Evolutionary conservation across 2,797 vertebrate species (phyloP), one percentile per base, ranked within the genome.

Genomic region (Oceanodroma leucorhoa): DNA sequence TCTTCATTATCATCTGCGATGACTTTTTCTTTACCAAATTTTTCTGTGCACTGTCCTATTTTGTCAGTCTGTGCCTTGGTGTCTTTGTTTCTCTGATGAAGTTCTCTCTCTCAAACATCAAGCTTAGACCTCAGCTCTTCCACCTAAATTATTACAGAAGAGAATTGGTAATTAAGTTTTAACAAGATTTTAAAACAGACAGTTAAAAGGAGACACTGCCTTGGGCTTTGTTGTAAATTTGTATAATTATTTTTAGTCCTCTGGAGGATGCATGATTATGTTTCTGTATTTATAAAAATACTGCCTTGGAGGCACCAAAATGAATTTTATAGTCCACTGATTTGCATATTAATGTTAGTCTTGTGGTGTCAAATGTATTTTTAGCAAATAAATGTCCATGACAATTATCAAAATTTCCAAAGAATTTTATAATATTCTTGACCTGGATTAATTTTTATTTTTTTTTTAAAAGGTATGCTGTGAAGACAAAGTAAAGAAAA

Each of bases 51-150:
- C 89, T 98, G 97, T 89, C 98, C 98, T 88, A 95, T 98, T 97
- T 98, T 98, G 83, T 97, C 94, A 64, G 96, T 97, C 69, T 98
- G 97, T 50, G 97, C 97, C 97, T 99, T 98, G 1, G 97, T 98
- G 86, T 98, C 98, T 70, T 98, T 98, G 97, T 99, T 99, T 96
- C 98, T 98, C 96, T 98, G 98, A 98, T 98, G 98, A 97, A 99
- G 97, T 97, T 98, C 98, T 96, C 98, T 98, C 96, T 99, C 98
- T 97, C 99, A 98, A 95, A 98, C 87, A 51, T 98, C 98, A 95
- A 98, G 97, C 97, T 99, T 98, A 92, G 98, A 98, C 95, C 98
- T 99, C 90, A 99, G 97, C 97, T 99, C 98, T 98, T 99, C 98
- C 94, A 99, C 98, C 98, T 99, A 97, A 97, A 97, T 97, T 97